A percentile compares a stretch with the other conserved stretches of the same genome.
phyloP scores from a whole-genome alignment of 2,113 vertebrate genomes.

The Alces alces region DNA sequence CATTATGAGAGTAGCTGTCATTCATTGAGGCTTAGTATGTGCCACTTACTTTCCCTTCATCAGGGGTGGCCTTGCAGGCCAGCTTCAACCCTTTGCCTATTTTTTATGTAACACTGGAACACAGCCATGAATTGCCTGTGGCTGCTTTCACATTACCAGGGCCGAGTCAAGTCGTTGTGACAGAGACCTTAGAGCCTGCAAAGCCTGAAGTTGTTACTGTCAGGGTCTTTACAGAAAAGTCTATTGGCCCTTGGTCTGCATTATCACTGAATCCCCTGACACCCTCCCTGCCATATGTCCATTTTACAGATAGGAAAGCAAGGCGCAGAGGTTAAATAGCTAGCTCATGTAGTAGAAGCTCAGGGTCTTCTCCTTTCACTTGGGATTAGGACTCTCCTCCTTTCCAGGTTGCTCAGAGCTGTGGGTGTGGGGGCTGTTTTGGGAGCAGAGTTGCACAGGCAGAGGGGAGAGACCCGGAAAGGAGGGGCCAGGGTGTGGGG shows the following conservation, averaged over 20 bases:
- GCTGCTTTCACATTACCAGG: background rate
- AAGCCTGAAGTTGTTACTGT: too few species aligned
- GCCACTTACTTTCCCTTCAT: background rate
- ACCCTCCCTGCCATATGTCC: background rate
- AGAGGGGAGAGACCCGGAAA: background rate
- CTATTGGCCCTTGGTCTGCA: background rate
- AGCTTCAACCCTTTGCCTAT: background rate
- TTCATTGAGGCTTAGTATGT: background rate
- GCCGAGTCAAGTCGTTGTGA: background rate
- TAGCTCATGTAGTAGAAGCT: background rate
- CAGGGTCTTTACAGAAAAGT: background rate
- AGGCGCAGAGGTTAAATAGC: background rate
- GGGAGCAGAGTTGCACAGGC: background rate
- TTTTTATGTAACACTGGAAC: background rate
- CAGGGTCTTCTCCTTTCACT: background rate
- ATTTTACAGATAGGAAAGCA: background rate
- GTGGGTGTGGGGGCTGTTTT: background rate
- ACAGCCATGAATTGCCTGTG: accelerated
- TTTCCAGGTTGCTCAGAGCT: background rate
- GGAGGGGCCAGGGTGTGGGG: background rate
- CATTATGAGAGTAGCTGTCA: background rate
- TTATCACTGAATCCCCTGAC: too few species aligned
- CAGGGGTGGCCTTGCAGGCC: background rate
- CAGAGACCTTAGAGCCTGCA: background rate
- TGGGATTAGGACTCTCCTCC: background rate